Conservation (phyloP, 2,797 vertebrate species). For the Chrosomus eos region DNA sequence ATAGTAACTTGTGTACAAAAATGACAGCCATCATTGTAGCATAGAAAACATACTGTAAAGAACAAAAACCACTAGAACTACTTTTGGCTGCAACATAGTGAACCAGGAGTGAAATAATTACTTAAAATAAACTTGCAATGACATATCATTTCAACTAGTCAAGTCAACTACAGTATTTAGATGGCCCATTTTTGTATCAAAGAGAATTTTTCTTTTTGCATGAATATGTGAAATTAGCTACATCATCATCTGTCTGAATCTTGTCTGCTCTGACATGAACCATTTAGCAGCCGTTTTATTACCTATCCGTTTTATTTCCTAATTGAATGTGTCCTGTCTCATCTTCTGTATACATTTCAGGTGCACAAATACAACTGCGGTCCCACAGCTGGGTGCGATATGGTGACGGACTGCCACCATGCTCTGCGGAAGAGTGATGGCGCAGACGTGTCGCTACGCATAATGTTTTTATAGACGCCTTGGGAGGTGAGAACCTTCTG, state of each 20-base stretch:
- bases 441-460: constrained; percentile 67
- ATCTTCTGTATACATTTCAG: constrained; percentile 29
- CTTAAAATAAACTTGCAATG: constrained; percentile 11
- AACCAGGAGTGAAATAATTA: not conserved
- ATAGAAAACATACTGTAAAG: constrained; percentile 1
- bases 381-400: constrained; percentile 67
- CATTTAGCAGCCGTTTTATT: not conserved
- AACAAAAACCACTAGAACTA: not conserved
- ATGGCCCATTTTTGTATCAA: constrained; percentile 1
- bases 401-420: constrained; percentile 62
- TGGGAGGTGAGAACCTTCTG: constrained; percentile 72
- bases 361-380: constrained; percentile 57
- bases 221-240: constrained; percentile 15
- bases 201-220: not conserved
- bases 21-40: not conserved
- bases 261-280: constrained; percentile 2
- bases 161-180: not conserved
- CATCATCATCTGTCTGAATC: constrained; percentile 22
- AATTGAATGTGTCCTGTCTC: constrained; percentile 4
- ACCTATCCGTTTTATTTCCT: constrained; percentile 17
- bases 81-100: constrained; percentile 1
- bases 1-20: not conserved
- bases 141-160: not conserved
- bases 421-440: constrained; percentile 67
- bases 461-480: constrained; percentile 79